Base-by-base conservation (phyloP, 1,140 invertebrate species). In the Calosoma granatense region DNA sequence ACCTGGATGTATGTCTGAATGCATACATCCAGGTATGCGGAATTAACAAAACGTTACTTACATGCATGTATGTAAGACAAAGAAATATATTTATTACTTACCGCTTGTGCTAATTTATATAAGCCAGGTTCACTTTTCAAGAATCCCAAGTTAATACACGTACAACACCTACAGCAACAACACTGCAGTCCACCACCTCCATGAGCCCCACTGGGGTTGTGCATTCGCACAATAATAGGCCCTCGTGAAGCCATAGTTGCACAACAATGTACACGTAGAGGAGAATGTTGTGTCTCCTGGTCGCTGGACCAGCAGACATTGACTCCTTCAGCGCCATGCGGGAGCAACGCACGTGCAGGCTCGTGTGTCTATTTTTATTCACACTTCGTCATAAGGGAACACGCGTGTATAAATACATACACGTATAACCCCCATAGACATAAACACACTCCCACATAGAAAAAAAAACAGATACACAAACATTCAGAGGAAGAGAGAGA, bases 91-190 rank as follows among this genome's bases (percentile, higher is more conserved):
- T n/a, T n/a, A n/a, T n/a, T n/a, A 72, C 78, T 78, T 76, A 89
- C 87, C 61, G 86, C 76, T 79, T 92, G 84, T 43, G 78, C 72
- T 1, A 88, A 63, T 76, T 90, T 92, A 4, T 89, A 71, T 1
- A 87, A 65, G 11, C 88, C 88, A 36, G 81, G 78, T 54, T 80
- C 72, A 1, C 82, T 81, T 36, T 79, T 82, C 0, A 90, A 70
- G 67, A 88, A 89, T 21, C 80, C 78, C 17, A 89, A 73, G 65
- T 90, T 83, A 56, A 92, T 68, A 65, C 88, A 90, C n/a, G 84
- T 84, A 64, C 83, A 90, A 64, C 87, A 83, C 43, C 78, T 76
- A 60, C 83, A 87, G 61, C 82, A 88, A 57, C 85, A 85, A 65
- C 86, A 83, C 58, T 78, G 76, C 14, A 86, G 75, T 36, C 84